These are phyloP conservation scores for Fregetta grallaria DNA, from an alignment of 2,113 vertebrate genomes.

Conservation along the genomic window DNA sequence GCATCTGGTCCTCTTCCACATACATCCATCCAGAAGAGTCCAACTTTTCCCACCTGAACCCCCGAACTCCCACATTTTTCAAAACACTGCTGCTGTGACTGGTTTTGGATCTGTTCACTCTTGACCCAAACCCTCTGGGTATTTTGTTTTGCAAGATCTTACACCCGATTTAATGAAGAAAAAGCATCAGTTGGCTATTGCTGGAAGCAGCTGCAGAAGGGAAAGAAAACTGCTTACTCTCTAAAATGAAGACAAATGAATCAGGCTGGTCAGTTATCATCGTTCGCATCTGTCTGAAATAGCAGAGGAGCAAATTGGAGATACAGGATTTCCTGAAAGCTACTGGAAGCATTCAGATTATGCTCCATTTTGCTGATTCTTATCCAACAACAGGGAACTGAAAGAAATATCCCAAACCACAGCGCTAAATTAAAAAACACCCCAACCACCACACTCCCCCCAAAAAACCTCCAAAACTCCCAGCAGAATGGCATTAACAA, in stretches of 20 bases:
- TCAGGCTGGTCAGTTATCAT: background rate
- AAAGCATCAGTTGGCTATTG: background rate
- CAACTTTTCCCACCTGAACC: background rate
- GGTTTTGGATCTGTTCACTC: background rate
- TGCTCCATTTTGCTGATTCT: background rate
- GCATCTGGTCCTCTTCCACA: background rate
- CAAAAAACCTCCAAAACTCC: background rate
- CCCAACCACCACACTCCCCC: accelerated
- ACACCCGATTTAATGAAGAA: background rate
- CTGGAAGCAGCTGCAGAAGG: slow-evolving; percentile 10
- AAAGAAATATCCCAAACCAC: background rate
- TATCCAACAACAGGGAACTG: background rate
- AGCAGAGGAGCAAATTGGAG: background rate
- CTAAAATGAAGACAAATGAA: slow-evolving; percentile 1
- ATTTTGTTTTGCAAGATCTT: background rate
- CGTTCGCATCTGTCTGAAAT: background rate
- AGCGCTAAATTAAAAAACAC: background rate
- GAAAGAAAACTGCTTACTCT: background rate
- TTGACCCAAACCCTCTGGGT: background rate
- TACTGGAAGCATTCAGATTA: background rate
- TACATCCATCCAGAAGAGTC: background rate
- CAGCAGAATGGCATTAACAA: background rate
- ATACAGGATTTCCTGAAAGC: background rate
- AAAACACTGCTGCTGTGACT: background rate
- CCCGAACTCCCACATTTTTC: background rate